These are phyloP conservation scores for Philereme vetulata DNA, from an alignment of 2,888 invertebrate genomes.

Conservation along the genomic window DNA sequence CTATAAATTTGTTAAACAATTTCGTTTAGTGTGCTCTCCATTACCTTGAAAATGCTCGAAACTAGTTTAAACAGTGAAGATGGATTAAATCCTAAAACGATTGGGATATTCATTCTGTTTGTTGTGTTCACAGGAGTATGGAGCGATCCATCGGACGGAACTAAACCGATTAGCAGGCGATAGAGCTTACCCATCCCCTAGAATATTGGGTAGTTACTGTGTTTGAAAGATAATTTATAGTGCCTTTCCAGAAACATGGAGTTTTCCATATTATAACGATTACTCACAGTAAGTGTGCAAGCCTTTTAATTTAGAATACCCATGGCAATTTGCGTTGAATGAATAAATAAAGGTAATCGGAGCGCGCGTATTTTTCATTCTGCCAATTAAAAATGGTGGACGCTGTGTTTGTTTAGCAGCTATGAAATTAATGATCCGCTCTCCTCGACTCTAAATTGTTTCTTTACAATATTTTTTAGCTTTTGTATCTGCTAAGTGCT, in stretches of 20 bases:
- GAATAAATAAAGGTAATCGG: slow-evolving; percentile 67
- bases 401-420: slow-evolving; percentile 61
- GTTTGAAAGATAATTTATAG: slow-evolving; percentile 2
- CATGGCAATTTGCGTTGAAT: slow-evolving; percentile 60
- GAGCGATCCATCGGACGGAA: slow-evolving; percentile 36
- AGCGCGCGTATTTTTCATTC: slow-evolving; percentile 74
- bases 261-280: slow-evolving; percentile 40
- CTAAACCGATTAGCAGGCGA: slow-evolving; percentile 50
- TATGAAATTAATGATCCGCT: slow-evolving; percentile 67
- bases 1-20: not conserved
- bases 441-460: slow-evolving; percentile 38
- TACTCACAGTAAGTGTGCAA: slow-evolving; percentile 41
- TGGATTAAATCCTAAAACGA: slow-evolving; percentile 36
- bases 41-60: slow-evolving; percentile 16
- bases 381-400: slow-evolving; percentile 76
- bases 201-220: slow-evolving; percentile 2
- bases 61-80: slow-evolving; percentile 27
- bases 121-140: slow-evolving; percentile 37
- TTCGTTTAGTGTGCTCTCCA: slow-evolving; percentile 10
- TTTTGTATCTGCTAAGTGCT: slow-evolving; percentile 18
- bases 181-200: slow-evolving; percentile 32
- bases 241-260: not conserved
- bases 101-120: slow-evolving; percentile 36
- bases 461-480: slow-evolving; percentile 29
- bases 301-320: slow-evolving; percentile 50